Percentiles rank a stretch among this genome's conserved stretches.
phyloP scores from a whole-genome alignment of 2,797 vertebrate genomes.

The Crypturellus tataupa region DNA sequence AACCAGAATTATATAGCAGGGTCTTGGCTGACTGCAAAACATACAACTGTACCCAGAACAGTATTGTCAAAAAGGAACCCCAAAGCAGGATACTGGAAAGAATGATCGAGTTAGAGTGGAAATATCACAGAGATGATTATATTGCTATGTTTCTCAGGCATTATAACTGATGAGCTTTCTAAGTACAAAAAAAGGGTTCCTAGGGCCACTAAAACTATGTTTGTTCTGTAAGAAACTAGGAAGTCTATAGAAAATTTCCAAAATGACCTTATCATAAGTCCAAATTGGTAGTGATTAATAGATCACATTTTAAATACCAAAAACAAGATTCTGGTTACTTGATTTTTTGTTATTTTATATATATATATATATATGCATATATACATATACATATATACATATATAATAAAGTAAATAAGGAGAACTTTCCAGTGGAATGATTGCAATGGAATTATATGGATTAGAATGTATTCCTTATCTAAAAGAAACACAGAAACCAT shows the following conservation, averaged over 20 bases:
- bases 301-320: neutral
- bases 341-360: neutral
- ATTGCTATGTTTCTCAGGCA: neutral
- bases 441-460: neutral
- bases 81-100: neutral
- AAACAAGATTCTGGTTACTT: neutral
- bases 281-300: constrained; percentile 23
- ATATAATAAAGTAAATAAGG: neutral
- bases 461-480: neutral
- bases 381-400: no score
- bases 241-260: constrained; percentile 36
- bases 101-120: constrained; percentile 15
- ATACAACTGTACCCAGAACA: neutral
- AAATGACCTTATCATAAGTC: neutral
- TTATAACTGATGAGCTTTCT: constrained; percentile 43
- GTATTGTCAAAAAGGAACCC: constrained; percentile 21
- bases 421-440: neutral
- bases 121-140: constrained; percentile 30
- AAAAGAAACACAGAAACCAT: neutral
- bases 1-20: neutral
- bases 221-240: constrained; percentile 60
- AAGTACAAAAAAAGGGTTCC: constrained; percentile 24
- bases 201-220: constrained; percentile 21
- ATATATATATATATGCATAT: no score
- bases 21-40: neutral